Evolutionary conservation across 53 echinoderm and acorn worm genomes (phyloP).

Genomic region (Zoroaster sp.): DNA sequence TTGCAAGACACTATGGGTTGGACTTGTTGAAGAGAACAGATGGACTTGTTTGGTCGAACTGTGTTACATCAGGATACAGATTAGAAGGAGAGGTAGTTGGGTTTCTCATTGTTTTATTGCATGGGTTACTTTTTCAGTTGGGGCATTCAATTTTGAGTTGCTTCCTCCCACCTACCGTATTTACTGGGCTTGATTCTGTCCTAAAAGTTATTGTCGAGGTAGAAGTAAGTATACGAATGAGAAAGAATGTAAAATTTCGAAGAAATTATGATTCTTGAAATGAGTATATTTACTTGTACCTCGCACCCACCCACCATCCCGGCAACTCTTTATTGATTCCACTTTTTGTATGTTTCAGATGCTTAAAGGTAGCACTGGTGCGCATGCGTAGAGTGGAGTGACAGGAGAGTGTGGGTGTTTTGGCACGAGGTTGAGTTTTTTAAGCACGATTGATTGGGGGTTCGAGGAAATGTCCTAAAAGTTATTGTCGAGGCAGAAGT

Average conservation of each 20-base stretch:
- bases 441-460: not conserved
- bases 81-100: not conserved
- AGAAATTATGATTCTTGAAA: not conserved
- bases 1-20: not conserved
- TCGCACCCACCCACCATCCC: constrained; percentile 7
- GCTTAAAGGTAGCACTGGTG: not conserved
- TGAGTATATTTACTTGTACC: not conserved
- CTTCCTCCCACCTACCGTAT: not conserved
- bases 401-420: not conserved
- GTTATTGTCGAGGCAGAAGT: not conserved
- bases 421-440: not conserved
- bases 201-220: not conserved
- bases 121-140: not conserved
- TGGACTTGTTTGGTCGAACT: not conserved
- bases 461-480: not conserved
- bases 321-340: not conserved
- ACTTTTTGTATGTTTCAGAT: not conserved
- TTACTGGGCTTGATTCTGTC: not conserved
- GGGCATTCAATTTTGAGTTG: not conserved
- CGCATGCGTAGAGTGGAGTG: not conserved
- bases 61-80: not conserved
- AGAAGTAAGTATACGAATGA: not conserved
- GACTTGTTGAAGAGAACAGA: not conserved
- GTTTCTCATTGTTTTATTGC: not conserved
- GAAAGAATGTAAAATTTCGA: not conserved